These are phyloP conservation scores for Poeciliopsis prolifica DNA, from an alignment of 2,113 vertebrate species.

Conservation along the genomic window DNA sequence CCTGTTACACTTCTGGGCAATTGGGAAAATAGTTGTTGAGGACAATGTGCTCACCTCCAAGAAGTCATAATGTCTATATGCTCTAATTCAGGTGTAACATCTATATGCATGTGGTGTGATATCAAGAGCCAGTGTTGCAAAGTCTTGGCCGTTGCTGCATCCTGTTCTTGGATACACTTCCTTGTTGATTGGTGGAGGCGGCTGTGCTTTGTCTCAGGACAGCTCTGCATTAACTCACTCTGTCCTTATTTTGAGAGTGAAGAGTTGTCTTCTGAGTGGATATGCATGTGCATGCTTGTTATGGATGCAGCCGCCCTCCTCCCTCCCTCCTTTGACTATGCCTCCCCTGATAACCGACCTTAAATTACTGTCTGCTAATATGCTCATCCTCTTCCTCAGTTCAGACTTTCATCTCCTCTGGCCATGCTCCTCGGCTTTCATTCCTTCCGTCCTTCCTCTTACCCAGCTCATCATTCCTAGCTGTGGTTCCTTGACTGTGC, in stretches of 20 bases:
- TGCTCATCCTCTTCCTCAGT: constrained; percentile 31
- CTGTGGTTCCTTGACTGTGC: constrained; percentile 34
- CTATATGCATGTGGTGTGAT: constrained; percentile 17
- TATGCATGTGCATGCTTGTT: constrained; percentile 25
- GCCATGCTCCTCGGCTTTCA: constrained; percentile 8
- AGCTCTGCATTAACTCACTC: constrained; percentile 58
- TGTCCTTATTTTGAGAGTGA: constrained; percentile 49
- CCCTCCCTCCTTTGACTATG: not conserved
- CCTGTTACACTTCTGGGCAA: not conserved
- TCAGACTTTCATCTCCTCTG: constrained; percentile 45
- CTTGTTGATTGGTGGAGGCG: constrained; percentile 42
- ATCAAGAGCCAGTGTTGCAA: constrained; percentile 11
- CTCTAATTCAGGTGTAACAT: not conserved
- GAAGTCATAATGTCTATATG: no score
- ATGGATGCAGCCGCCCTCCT: not conserved
- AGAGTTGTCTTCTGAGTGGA: constrained; percentile 1
- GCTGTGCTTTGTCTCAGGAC: constrained; percentile 46
- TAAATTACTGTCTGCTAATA: constrained; percentile 54
- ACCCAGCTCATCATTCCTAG: constrained; percentile 5
- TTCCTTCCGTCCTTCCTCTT: constrained; percentile 11
- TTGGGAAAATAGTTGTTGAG: not conserved
- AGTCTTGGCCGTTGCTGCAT: constrained; percentile 50
- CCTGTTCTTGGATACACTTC: constrained; percentile 53
- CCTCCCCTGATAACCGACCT: constrained; percentile 27
- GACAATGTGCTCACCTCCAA: not conserved